A percentile compares a stretch with the other conserved stretches of the same genome.
phyloP scores from a whole-genome alignment of 23 tunicate genomes.

The Botrylloides violaceus region DNA sequence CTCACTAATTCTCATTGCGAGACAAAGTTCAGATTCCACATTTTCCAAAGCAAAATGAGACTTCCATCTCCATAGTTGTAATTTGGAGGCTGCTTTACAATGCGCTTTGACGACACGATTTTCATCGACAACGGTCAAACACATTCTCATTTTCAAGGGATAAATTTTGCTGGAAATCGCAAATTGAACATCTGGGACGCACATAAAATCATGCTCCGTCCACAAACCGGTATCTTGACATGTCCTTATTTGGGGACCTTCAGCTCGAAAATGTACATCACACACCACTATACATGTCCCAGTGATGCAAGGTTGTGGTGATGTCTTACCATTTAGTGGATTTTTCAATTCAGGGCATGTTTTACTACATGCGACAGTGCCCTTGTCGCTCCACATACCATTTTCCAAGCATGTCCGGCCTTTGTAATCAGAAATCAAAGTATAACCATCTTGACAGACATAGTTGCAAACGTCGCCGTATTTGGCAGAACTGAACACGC shows the following conservation, averaged over 20 bases:
- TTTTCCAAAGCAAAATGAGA: conserved; percentile 28
- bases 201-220: conserved; percentile 23
- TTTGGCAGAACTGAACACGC: neutral
- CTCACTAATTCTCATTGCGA: neutral
- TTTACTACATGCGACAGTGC: conserved; percentile 3
- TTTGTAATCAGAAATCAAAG: neutral
- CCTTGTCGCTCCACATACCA: conserved; percentile 15
- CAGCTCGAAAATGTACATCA: conserved; percentile 26
- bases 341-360: conserved; percentile 14
- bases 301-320: conserved; percentile 15
- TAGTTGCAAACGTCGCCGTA: conserved; percentile 12
- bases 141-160: conserved; percentile 8
- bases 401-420: conserved; percentile 14
- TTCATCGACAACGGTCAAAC: conserved; percentile 6
- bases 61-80: conserved; percentile 32
- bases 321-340: conserved; percentile 13
- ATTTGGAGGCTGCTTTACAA: conserved; percentile 1
- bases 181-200: conserved; percentile 30
- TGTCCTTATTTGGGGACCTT: conserved; percentile 23
- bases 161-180: conserved; percentile 13
- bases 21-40: conserved; percentile 18
- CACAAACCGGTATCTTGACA: conserved; percentile 22
- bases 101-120: conserved; percentile 8
- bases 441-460: conserved; percentile 25
- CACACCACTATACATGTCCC: conserved; percentile 31